Evolutionary conservation across 2,888 invertebrate genomes (phyloP), one percentile per base, ranked within the genome.

Genomic region (Aricia artaxerxes): DNA sequence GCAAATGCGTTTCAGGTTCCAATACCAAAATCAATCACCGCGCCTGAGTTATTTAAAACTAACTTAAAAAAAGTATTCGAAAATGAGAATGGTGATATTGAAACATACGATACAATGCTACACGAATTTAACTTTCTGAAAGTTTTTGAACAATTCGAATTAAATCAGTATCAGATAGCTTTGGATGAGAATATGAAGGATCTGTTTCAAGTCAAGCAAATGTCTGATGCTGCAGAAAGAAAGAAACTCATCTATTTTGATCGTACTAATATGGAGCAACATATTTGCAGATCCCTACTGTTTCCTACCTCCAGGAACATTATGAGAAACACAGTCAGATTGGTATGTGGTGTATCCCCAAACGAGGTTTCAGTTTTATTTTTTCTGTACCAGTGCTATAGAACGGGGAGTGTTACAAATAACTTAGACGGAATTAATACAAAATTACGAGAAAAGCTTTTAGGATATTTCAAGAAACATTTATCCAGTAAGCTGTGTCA

Each of bases 371-470:
- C 94, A 1, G 88, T 94, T 1, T 86, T 94, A 16, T 94, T 94
- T 82, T 94, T 91, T 81, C 88, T 94, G 1, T 93, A 94, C 78
- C 92, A 94, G 81, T 92, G 93, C 81, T 89, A 90, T 79, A 88
- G 93, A 83, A 89, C 90, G 1, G 89, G 87, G 78, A 87, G 91
- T 77, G 60, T 88, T 0, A 89, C 83, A 79, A 92, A 93, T 80
- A 90, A 91, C 80, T 81, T 94, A 57, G 92, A 89, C 78, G 93
- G 93, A 38, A 82, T 88, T 80, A 93, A 94, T 80, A 90, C 88
- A 1, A 90, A 88, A 73, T 85, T 91, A 79, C 87, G 92, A 1
- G 93, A 94, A 83, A 93, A 93, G 81, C 85, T 94, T 31, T 79
- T 94, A 40, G 91, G 92, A 0, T 88, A 90, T 61, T 93, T 92